Evolutionary conservation across 2,797 vertebrate genomes (phyloP), one percentile per base, ranked within the genome.

Genomic region (Lates japonicus): DNA sequence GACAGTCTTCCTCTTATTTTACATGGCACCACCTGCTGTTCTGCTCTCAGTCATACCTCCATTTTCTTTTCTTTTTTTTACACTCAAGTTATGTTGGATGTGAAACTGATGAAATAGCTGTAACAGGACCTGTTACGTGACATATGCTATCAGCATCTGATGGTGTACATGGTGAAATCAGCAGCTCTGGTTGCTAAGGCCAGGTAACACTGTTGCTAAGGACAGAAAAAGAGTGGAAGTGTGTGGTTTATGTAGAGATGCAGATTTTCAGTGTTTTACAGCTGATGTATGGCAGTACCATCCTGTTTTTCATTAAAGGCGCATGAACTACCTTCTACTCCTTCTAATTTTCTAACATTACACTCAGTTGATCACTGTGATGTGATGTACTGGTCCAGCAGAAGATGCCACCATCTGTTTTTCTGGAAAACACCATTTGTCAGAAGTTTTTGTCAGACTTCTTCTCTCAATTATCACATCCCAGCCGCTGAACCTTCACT

Each of bases 201-300:
- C 87, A 87, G 85, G 83, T 88, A 22, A 71, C 79, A 13, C 41
- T 10, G 85, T 87, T 84, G 79, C 83, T 83, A 83, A 31, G 89
- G 79, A 62, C 58, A 29, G 39, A 49, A 54, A 37, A 49, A 59
- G 46, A 35, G 52, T 17, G 19, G 31, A 16, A 9, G 42, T 14
- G 41, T 51, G 49, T 10, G 54, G 1, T 19, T 39, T 6, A n/a
- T 41, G 12, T 61, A 41, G 68, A 69, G 60, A 49, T 70, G 49
- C 39, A 37, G 62, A 42, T 17, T 7, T 58, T 64, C 48, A 49
- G 51, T 49, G 58, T 46, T 20, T 65, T 10, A 39, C 31, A n/a
- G 52, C 20, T 10, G 1, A 11, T 7, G 2, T 41, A 58, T 55
- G 39, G 66, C 17, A 25, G 6, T 1, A 2, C 5, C 29, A 4